These are phyloP conservation scores for Sebastes matsubarae DNA, from an alignment of 2,797 vertebrate species.

Conservation along the genomic window DNA sequence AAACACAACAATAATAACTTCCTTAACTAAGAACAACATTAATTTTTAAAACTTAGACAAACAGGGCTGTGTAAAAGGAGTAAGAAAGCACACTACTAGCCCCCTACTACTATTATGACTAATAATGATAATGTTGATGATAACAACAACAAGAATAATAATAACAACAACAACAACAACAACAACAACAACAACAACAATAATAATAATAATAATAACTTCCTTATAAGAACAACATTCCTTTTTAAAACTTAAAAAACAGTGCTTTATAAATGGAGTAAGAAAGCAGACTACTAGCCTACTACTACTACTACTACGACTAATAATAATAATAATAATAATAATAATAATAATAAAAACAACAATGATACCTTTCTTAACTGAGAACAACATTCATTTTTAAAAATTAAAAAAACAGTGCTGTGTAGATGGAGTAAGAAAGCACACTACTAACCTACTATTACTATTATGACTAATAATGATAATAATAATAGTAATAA, in stretches of 20 bases:
- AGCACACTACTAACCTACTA: not conserved
- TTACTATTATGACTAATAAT: not conserved
- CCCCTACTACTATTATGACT: no score
- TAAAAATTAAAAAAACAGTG: not conserved
- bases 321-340: not conserved
- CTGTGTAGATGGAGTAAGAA: not conserved
- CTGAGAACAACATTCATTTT: not conserved
- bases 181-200: no score
- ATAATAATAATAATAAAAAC: not conserved
- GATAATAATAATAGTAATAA: not conserved
- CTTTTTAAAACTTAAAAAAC: not conserved
- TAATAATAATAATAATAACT: not conserved
- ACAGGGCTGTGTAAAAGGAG: no score
- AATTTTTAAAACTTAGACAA: no score
- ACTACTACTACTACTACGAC: not conserved
- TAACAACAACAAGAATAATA: not conserved
- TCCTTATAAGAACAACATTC: no score
- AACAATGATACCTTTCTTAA: no score
- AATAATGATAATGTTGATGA: no score
- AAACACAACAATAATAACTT: no score
- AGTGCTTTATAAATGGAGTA: not conserved
- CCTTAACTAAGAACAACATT: no score
- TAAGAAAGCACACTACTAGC: no score
- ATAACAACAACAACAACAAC: not conserved
- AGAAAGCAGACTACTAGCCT: not conserved